phyloP scores from a whole-genome alignment of 2,797 vertebrate species.

The Poeciliopsis gracilis region DNA sequence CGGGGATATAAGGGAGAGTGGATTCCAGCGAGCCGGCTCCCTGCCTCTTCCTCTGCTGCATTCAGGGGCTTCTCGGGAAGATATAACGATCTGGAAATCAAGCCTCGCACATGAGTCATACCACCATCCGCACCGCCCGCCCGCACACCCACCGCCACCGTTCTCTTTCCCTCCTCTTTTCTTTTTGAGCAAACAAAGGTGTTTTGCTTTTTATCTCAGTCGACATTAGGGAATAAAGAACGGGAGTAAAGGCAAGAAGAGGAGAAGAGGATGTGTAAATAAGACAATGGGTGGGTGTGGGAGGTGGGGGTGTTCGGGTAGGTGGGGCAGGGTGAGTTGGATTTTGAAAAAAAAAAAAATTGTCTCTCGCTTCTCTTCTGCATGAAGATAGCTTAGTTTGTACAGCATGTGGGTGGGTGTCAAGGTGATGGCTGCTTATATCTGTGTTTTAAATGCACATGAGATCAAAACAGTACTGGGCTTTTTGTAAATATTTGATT shows the following conservation, averaged over 20 bases:
- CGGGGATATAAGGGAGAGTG: constrained; percentile 36
- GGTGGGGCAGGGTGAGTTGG: constrained; percentile 3
- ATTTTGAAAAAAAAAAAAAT: constrained; percentile 17
- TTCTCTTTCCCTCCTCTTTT: constrained; percentile 8
- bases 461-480: constrained; percentile 13
- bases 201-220: constrained; percentile 57
- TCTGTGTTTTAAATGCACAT: constrained; percentile 40
- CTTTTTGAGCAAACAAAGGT: constrained; percentile 49
- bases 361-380: constrained; percentile 18
- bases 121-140: constrained; percentile 30
- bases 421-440: constrained; percentile 39
- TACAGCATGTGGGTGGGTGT: constrained; percentile 42
- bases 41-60: constrained; percentile 33
- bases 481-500: constrained; percentile 16
- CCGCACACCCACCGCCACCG: neutral
- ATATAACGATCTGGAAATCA: constrained; percentile 60
- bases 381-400: constrained; percentile 21
- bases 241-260: constrained; percentile 6
- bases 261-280: constrained; percentile 12
- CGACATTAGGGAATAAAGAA: constrained; percentile 36
- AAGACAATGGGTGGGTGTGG: constrained; percentile 1
- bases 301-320: neutral
- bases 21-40: constrained; percentile 40
- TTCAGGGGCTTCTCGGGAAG: constrained; percentile 53
- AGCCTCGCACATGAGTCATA: constrained; percentile 55